Conservation (phyloP, 1,140 invertebrate species). For the Antheraea pernyi region DNA sequence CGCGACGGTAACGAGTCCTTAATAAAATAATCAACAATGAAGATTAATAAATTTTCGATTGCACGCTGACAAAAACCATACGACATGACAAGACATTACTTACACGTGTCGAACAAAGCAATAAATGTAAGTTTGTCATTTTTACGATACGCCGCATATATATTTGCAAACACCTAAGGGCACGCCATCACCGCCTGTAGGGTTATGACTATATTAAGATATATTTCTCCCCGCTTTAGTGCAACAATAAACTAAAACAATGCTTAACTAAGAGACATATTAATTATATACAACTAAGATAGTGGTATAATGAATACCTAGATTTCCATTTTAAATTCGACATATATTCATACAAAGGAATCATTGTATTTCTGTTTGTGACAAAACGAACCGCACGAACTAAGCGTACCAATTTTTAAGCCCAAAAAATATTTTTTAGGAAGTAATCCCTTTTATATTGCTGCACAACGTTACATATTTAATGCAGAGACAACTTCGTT, state of each 20-base stretch:
- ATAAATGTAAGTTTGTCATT: slow-evolving; percentile 68
- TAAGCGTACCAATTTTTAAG: too few relatives aligned
- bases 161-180: slow-evolving; percentile 34
- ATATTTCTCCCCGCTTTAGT: slow-evolving; percentile 27
- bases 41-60: slow-evolving; percentile 64
- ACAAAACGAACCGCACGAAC: too few relatives aligned
- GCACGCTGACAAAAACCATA: slow-evolving; percentile 65
- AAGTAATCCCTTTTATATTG: too few relatives aligned
- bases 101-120: slow-evolving; percentile 52
- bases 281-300: not conserved
- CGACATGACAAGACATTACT: slow-evolving; percentile 58
- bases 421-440: too few relatives aligned
- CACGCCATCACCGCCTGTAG: slow-evolving; percentile 41
- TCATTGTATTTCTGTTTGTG: too few relatives aligned
- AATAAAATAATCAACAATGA: slow-evolving; percentile 68
- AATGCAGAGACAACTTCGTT: too few relatives aligned
- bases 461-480: too few relatives aligned
- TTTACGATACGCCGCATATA: slow-evolving; percentile 57
- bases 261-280: not conserved
- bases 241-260: not conserved
- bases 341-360: too few relatives aligned
- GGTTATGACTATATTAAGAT: slow-evolving; percentile 44
- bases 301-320: too few relatives aligned
- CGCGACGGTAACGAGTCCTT: slow-evolving; percentile 34
- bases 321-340: too few relatives aligned